Base-by-base conservation (phyloP, 2,888 invertebrate species). In the Stegophylla sp. region DNA sequence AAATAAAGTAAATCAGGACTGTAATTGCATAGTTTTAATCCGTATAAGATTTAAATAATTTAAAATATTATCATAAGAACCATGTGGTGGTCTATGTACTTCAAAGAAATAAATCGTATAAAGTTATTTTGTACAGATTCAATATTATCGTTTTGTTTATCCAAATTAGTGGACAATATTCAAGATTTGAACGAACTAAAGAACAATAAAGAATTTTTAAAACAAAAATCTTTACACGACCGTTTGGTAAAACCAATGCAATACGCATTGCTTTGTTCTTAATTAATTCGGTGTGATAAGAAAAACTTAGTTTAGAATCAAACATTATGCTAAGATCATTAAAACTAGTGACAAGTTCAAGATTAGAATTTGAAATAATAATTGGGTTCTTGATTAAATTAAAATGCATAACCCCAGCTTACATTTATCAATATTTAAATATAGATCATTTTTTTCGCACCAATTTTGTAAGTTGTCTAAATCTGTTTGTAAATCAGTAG, bases 141-240 rank as follows among this genome's bases (percentile, higher is more conserved):
- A 23, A 15, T 23, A 2, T 3, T 4, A 15, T 48, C 12, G 12
- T 56, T 23, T 56, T 56, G 23, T 56, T 56, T 56, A 23, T 56
- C 23, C 23, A 56, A 56, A 56, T 56, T 9, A 63, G 28, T 28
- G 28, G 13, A 26, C 63, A 20, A 63, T 63, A 63, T 28, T 63
- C 28, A 64, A 64, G 64, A 15, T 34, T 41, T 10, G n/a, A 64
- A 41, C 64, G 41, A 41, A 41, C 41, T 34, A n/a, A 64, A 15
- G 41, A 64, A n/a, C 28, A 64, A 26, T 64, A 43, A 41, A 64
- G 15, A 26, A 71, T 53, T 71, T 53, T 71, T 71, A 51, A 71
- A 34, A 34, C 53, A 34, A 28, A 53, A 71, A 51, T 71, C 71
- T n/a, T 34, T 34, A 71, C 34, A 71, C 3, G 51, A 51, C 0